Base-by-base conservation (phyloP, 2,113 vertebrate genomes). In the Thamnophis sirtalis region DNA sequence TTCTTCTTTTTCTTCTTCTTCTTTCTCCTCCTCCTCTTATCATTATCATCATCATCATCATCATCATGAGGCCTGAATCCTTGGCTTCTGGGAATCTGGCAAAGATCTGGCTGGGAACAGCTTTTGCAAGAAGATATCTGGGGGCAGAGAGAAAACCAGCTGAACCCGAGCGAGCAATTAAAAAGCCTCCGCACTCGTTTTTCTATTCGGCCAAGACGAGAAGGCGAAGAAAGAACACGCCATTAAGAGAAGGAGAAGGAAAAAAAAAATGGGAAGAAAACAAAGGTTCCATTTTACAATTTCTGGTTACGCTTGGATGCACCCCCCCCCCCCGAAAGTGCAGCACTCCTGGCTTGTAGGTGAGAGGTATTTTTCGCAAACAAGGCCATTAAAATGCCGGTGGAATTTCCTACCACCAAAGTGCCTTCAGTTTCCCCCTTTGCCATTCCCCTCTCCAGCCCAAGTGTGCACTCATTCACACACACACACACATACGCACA, bases 231-330 rank as follows among this genome's bases (percentile, higher is more conserved):
- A 87, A 13, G 84, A 86, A 91, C 22, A 7, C 4, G 28, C 13
- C 24, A 63, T 85, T 80, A 60, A 51, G 28, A 49, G 43, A 85
- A 60, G n/a, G 13, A 1, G 15, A 43, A 43, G 5, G 21, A 3
- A 0, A 10, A 2, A 2, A 2, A 22, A 13, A 19, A 90, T 21
- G 8, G 55, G 68, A 68, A 7, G 90, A 91, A 91, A 87, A 87
- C 84, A 91, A 60, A 95, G 87, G 68, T 92, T 93, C 95, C 93
- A 26, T 90, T 93, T 91, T 53, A 50, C 63, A n/a, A 93, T 93
- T 96, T 96, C 95, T 96, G 92, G 95, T 95, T 94, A 97, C 93
- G 96, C 94, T 95, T 92, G 94, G 96, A 93, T 91, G 95, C 95
- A 0, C 84, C 87, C 88, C 95, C 88, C 95, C n/a, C n/a, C n/a